Base-by-base conservation (phyloP, 2,888 invertebrate genomes). In the Troides helena region DNA sequence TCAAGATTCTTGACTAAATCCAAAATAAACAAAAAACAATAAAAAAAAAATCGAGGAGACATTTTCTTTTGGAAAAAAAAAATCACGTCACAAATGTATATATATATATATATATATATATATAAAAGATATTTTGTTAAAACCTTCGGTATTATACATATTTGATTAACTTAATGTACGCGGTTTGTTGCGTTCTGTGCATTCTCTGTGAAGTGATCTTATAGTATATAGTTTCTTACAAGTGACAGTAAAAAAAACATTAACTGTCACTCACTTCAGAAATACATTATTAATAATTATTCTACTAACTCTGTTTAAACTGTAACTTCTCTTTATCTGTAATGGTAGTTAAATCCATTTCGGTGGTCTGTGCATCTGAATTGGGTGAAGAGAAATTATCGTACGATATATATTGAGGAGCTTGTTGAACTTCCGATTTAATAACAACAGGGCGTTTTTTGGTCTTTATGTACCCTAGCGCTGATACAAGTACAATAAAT, bases 321-420 rank as follows among this genome's bases (percentile, higher is more conserved):
- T 83, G 83, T 67, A 80, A 77, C 81, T 90, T 90, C 14, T 86
- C 81, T 83, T 92, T 92, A 74, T 90, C 90, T 18, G 87, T 83
- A 71, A 90, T 84, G n/a, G 90, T 89, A 78, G 89, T 90, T 73
- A 92, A 86, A 74, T 92, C 92, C 85, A 91, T 88, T 71, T 90
- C 90, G 2, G 89, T 88, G 1, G 89, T 86, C 74, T 90, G 90
- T 58, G 85, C 86, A 60, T 90, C 92, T 53, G 87, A 85, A 71
- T 80, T 85, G 10, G 90, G 87, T 18, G 87, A 83, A 61, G 87
- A 86, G 69, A 92, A 93, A 79, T 93, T 91, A 74, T 92, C 91
- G 73, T 97, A 97, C 36, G 97, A 96, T 80, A 97, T 95, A 85
- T 96, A 97, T 80, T 97, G 96, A 10, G 96, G 96, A 18, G 96